Evolutionary conservation across 2,888 invertebrate genomes (phyloP), one percentile per base, ranked within the genome.

Genomic region (Ashinkailepas kermadecensis): DNA sequence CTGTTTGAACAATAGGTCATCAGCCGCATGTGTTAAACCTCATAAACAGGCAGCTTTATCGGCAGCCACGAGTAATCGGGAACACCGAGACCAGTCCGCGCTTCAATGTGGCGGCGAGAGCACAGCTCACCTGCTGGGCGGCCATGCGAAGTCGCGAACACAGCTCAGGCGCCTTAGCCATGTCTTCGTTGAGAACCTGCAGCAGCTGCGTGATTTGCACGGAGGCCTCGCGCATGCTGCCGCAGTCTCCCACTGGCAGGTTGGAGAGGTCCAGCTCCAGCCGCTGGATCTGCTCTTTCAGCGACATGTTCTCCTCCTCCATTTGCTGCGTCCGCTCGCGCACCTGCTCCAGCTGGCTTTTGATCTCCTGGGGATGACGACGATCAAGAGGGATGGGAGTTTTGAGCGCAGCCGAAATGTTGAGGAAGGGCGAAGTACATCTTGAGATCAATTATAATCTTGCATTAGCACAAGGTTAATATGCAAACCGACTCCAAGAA

Each of bases 171-270:
- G 74, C 54, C 74, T 74, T 74, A 4, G 12, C 74, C 74, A 74
- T 74, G 74, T 74, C 74, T 21, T 74, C 74, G 74, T 74, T 74
- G 39, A 74, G 74, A 21, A 56, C n/a, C 64, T 67, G 74, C 74
- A 74, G 74, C 74, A 74, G 74, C 74, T 74, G 74, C 2, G 54
- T 74, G 56, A 74, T 74, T 56, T 74, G 74, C 9, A 74, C 74
- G 56, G 74, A 74, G 8, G 74, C 74, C 74, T 74, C 74, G 9
- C 74, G 74, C 74, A 74, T 74, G 21, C 11, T 39, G 54, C 74
- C 74, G 56, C 74, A 74, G 74, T 56, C 54, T 7, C 74, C 74
- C 56, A 74, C 74, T 21, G 74, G 74, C 74, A 74, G 74, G 74
- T 56, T 74, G 21, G 74, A 74, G 21, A 74, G 74, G 8, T 74